Conservation (phyloP, 2,888 invertebrate genomes). For the Dynastes tityus region DNA sequence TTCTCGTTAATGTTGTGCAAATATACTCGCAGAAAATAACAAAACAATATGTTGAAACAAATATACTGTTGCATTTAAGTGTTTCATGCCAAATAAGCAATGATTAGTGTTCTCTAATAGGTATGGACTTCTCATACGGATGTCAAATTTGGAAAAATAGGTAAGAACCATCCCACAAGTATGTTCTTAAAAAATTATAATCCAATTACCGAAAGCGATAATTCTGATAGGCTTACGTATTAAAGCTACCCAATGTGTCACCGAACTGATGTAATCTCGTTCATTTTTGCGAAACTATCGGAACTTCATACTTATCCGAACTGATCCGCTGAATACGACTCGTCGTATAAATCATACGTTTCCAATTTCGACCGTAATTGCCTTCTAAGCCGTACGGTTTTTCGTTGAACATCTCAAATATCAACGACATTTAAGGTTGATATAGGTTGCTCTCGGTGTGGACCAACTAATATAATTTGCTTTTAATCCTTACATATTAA, state of each 20-base stretch:
- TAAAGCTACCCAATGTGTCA: not conserved
- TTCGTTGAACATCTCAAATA: conserved; percentile 16
- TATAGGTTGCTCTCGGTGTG: conserved; percentile 2
- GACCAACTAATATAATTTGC: conserved; percentile 26
- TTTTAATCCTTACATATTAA: conserved; percentile 20
- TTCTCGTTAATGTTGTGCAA: no score
- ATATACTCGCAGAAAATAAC: no score
- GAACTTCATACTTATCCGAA: conserved; percentile 2
- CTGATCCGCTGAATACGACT: conserved; percentile 3
- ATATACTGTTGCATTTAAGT: no score
- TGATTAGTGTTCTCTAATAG: no score
- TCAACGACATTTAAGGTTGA: conserved; percentile 5
- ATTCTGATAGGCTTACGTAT: no score
- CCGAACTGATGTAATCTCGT: not conserved
- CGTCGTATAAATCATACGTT: conserved; percentile 25
- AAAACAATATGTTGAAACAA: no score
- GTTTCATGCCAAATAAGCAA: no score
- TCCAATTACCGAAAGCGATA: no score
- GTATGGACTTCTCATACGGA: no score
- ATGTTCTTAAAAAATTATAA: no score
- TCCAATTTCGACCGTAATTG: conserved; percentile 34
- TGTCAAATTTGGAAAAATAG: no score
- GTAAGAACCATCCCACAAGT: no score
- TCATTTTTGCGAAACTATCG: not conserved
- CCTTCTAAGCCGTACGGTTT: conserved; percentile 25